Conservation (phyloP, 2,888 invertebrate species). For the Ellobium chinense region DNA sequence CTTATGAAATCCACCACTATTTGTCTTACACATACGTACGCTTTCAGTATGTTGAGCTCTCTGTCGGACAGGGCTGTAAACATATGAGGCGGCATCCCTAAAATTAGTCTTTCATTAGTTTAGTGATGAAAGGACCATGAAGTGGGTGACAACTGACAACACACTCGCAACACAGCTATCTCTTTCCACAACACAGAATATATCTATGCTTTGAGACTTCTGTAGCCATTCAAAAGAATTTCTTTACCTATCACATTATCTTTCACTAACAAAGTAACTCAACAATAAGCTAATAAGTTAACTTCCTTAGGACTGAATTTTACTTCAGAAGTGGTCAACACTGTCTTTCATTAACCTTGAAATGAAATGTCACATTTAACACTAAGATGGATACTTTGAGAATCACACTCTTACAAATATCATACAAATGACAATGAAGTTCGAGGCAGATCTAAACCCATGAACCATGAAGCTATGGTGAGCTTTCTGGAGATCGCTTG, state of each 20-base stretch:
- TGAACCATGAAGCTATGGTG: slow-evolving; percentile 45
- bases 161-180: background rate
- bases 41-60: slow-evolving; percentile 41
- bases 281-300: no score
- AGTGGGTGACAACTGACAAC: slow-evolving; percentile 3
- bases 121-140: slow-evolving; percentile 42
- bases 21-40: slow-evolving; percentile 53
- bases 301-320: no score
- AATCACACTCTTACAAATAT: slow-evolving; percentile 20
- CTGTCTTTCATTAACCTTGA: no score
- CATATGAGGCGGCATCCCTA: slow-evolving; percentile 59
- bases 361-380: no score
- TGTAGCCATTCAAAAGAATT: no score
- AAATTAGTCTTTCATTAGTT: slow-evolving; percentile 74
- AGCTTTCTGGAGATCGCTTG: slow-evolving; percentile 42
- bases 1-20: slow-evolving; percentile 25
- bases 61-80: slow-evolving; percentile 42
- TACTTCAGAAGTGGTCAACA: no score
- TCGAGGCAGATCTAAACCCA: slow-evolving; percentile 36
- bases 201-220: no score
- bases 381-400: no score
- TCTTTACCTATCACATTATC: no score
- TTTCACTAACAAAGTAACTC: no score
- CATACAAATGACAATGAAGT: slow-evolving; percentile 26
- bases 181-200: no score